Conservation (phyloP, 2,888 invertebrate species). For the Eristalis tenax region DNA sequence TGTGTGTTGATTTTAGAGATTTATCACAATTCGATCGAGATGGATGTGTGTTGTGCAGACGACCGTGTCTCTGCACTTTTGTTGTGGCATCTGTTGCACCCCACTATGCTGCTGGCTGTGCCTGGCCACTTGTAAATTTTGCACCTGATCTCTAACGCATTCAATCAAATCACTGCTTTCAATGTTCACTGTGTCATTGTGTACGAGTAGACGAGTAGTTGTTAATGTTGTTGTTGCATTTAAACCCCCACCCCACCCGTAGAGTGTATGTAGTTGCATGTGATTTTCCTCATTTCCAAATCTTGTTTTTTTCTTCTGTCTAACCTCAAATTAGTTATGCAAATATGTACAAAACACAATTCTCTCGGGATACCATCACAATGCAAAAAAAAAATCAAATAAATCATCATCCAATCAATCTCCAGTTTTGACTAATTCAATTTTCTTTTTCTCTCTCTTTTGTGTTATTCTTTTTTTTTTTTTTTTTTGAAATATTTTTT, state of each 20-base stretch:
- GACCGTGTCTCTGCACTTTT: background rate
- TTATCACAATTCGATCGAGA: slow-evolving; percentile 3
- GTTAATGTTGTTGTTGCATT: background rate
- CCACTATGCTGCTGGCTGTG: background rate
- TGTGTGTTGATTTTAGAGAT: background rate
- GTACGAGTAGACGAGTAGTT: background rate
- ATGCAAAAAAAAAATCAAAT: background rate
- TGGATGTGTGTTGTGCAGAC: background rate
- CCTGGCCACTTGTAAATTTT: slow-evolving; percentile 5
- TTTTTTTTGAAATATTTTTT: too few relatives aligned
- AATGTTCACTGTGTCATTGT: background rate
- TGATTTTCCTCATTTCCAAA: background rate
- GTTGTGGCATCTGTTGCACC: slow-evolving; percentile 25
- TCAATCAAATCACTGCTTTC: background rate
- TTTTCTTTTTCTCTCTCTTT: background rate
- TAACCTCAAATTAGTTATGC: background rate
- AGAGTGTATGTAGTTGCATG: background rate
- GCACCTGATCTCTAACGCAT: background rate
- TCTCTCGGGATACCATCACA: slow-evolving; percentile 2
- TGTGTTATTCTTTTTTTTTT: background rate
- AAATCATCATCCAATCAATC: background rate
- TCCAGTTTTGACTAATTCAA: slow-evolving; percentile 29
- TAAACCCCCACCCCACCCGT: background rate
- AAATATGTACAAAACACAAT: background rate
- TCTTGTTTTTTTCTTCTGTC: background rate